Conservation (phyloP, 64 coral and sea anemone species). For the Pocillopora verrucosa region DNA sequence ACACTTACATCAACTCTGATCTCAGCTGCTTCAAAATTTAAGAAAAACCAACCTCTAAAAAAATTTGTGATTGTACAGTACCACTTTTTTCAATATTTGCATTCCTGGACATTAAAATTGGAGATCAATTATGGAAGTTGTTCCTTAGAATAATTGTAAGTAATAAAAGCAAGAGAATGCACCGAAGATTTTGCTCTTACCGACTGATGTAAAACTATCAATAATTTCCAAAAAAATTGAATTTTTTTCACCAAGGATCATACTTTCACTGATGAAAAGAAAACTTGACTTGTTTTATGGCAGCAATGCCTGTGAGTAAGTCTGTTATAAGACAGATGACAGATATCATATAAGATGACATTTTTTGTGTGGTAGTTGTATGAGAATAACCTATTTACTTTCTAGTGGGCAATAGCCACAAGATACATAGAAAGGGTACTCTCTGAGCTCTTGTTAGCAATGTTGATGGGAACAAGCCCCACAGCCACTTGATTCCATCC, state of each 20-base stretch:
- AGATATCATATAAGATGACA: background rate
- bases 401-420: conserved; percentile 21
- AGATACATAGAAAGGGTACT: conserved; percentile 2
- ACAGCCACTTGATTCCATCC: conserved; percentile 10
- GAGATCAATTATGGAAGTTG: background rate
- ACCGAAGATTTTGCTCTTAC: no score
- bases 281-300: no score
- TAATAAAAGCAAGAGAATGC: background rate
- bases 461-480: conserved; percentile 17
- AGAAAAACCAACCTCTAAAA: no score
- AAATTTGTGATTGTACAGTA: no score
- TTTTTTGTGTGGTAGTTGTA: background rate
- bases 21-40: no score
- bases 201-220: no score
- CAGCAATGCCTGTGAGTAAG: no score
- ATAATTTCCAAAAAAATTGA: no score
- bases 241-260: no score
- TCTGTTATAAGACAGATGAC: no score
- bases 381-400: background rate
- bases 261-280: no score
- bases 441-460: conserved; percentile 5
- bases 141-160: background rate
- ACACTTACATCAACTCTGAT: no score
- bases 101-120: conserved; percentile 7
- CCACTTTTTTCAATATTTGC: background rate